These are phyloP conservation scores for Lordiphosa collinella DNA, from an alignment of 1,140 invertebrate species.

Conservation along the genomic window DNA sequence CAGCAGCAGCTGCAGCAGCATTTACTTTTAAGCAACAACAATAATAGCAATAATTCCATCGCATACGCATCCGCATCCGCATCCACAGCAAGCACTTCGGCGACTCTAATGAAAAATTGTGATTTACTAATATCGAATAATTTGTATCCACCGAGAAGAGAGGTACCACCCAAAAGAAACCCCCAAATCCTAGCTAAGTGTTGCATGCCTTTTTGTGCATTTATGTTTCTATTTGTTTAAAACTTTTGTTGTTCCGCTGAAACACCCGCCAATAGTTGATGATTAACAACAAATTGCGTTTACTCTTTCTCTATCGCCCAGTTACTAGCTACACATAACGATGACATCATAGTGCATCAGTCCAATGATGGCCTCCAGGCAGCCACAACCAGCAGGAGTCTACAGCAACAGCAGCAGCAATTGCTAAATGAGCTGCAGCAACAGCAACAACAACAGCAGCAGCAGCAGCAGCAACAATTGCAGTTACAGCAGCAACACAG, in stretches of 20 bases:
- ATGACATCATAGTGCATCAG: constrained; percentile 68
- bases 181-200: background rate
- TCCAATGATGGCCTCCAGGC: constrained; percentile 47
- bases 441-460: constrained; percentile 30
- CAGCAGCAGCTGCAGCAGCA: constrained; percentile 50
- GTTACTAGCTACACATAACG: constrained; percentile 72
- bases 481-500: constrained; percentile 53
- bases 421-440: constrained; percentile 40
- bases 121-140: constrained; percentile 79
- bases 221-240: background rate
- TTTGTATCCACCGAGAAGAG: constrained; percentile 79
- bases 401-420: constrained; percentile 40
- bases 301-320: constrained; percentile 8
- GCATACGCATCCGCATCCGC: constrained; percentile 26
- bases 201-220: constrained; percentile 1
- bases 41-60: constrained; percentile 77
- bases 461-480: constrained; percentile 35
- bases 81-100: constrained; percentile 36
- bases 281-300: background rate
- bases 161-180: constrained; percentile 46
- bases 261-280: background rate
- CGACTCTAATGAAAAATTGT: constrained; percentile 71
- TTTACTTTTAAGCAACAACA: constrained; percentile 75
- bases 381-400: constrained; percentile 18
- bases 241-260: background rate